phyloP scores from a whole-genome alignment of 2,888 invertebrate species.

The Drosophila testacea region DNA sequence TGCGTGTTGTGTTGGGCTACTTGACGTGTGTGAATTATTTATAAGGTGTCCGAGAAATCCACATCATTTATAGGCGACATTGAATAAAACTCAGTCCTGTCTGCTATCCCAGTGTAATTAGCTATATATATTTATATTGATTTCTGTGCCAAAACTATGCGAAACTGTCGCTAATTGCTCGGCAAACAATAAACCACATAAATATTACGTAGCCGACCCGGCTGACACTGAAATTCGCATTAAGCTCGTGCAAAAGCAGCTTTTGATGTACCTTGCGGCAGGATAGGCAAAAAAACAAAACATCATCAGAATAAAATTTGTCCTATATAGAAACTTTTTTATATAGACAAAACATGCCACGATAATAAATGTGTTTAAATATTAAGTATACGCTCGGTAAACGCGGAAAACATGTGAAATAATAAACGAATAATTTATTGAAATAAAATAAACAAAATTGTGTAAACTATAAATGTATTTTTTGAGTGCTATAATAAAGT shows the following conservation, averaged over 20 bases:
- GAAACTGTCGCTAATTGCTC: slow-evolving; percentile 45
- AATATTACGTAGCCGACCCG: slow-evolving; percentile 57
- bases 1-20: slow-evolving; percentile 24
- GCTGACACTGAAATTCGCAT: slow-evolving; percentile 30
- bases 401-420: not conserved
- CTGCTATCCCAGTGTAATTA: slow-evolving; percentile 5
- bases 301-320: slow-evolving; percentile 7
- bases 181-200: slow-evolving; percentile 18
- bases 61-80: slow-evolving; percentile 1
- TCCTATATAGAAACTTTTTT: slow-evolving; percentile 1
- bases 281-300: slow-evolving; percentile 12
- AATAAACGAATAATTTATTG: not conserved
- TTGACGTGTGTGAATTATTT: slow-evolving; percentile 36
- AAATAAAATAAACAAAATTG: not conserved
- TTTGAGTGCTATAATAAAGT: not conserved
- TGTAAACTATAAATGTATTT: not conserved
- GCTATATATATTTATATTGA: slow-evolving; percentile 35
- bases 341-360: slow-evolving; percentile 15
- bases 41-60: slow-evolving; percentile 4
- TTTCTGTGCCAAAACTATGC: slow-evolving; percentile 34
- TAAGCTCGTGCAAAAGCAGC: slow-evolving; percentile 33
- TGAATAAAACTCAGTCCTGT: not conserved
- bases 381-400: slow-evolving; percentile 15
- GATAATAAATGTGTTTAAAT: not conserved
- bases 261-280: slow-evolving; percentile 25